Evolutionary conservation across 2,113 vertebrate species (phyloP).

Genomic region (Emydocephalus ijimae): DNA sequence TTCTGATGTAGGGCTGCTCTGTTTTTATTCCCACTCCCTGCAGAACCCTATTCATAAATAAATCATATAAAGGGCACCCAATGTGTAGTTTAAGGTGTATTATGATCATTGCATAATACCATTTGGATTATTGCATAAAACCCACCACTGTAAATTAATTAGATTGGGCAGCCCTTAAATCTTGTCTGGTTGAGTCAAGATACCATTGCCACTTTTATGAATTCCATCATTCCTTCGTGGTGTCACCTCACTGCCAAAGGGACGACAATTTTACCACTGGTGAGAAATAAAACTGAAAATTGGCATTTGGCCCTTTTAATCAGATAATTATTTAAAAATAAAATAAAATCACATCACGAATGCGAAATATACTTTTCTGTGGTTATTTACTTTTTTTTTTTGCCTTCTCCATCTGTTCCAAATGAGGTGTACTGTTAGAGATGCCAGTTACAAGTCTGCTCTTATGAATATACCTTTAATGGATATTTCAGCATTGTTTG

Average conservation of each 20-base stretch:
- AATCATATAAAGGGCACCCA: not conserved
- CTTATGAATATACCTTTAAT: slow-evolving; percentile 56
- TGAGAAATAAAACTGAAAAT: slow-evolving; percentile 44
- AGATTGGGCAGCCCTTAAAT: not conserved
- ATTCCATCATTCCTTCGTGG: slow-evolving; percentile 10
- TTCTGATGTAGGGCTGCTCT: not conserved
- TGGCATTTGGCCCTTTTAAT: slow-evolving; percentile 61
- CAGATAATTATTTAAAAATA: slow-evolving; percentile 62
- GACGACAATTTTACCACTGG: slow-evolving; percentile 20
- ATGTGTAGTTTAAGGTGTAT: not conserved
- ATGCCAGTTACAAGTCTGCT: slow-evolving; percentile 37
- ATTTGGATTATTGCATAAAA: slow-evolving; percentile 5
- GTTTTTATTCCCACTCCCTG: not conserved
- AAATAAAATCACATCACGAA: slow-evolving; percentile 43
- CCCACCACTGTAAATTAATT: not conserved
- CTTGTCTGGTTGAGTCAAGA: fast-evolving
- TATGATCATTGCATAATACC: not conserved
- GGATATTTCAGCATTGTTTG: slow-evolving; percentile 53
- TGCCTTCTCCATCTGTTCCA: slow-evolving; percentile 61
- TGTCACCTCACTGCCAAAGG: slow-evolving; percentile 2
- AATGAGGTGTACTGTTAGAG: slow-evolving; percentile 55
- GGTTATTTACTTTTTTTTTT: slow-evolving; percentile 14
- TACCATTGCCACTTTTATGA: not conserved
- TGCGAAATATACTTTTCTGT: slow-evolving; percentile 52
- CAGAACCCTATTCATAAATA: not conserved